These are phyloP conservation scores for Nephrotoma appendiculata DNA, from an alignment of 2,888 invertebrate genomes.

Conservation along the genomic window DNA sequence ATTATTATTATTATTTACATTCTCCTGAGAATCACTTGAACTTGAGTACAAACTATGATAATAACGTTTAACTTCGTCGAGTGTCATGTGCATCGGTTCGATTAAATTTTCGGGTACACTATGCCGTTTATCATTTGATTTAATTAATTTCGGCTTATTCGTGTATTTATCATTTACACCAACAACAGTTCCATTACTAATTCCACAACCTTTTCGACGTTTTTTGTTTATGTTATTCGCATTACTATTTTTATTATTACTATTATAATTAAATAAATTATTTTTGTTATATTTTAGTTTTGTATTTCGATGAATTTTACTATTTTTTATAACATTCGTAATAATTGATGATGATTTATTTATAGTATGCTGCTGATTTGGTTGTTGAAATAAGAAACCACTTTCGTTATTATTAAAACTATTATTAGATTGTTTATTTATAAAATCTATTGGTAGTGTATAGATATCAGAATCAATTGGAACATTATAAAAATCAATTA, in stretches of 20 bases:
- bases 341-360: conserved; percentile 30
- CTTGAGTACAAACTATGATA: conserved; percentile 68
- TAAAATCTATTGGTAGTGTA: conserved; percentile 71
- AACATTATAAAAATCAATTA: conserved; percentile 74
- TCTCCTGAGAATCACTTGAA: conserved; percentile 50
- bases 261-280: neutral
- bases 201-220: conserved; percentile 18
- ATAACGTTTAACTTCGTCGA: conserved; percentile 72
- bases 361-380: conserved; percentile 17
- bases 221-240: conserved; percentile 25
- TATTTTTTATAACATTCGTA: conserved; percentile 31
- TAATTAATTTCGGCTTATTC: neutral
- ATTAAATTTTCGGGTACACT: conserved; percentile 50
- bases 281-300: neutral
- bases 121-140: conserved; percentile 42
- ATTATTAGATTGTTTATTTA: conserved; percentile 30
- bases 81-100: conserved; percentile 70
- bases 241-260: conserved; percentile 6
- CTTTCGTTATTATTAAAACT: conserved; percentile 16
- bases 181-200: neutral
- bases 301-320: conserved; percentile 14
- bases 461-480: conserved; percentile 81
- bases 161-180: neutral
- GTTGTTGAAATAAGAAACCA: neutral
- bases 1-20: conserved; percentile 19